Percentiles rank a stretch among this genome's conserved stretches.
Evolutionary conservation across 2,113 vertebrate species (phyloP).

Genomic region (Pipra filicauda): DNA sequence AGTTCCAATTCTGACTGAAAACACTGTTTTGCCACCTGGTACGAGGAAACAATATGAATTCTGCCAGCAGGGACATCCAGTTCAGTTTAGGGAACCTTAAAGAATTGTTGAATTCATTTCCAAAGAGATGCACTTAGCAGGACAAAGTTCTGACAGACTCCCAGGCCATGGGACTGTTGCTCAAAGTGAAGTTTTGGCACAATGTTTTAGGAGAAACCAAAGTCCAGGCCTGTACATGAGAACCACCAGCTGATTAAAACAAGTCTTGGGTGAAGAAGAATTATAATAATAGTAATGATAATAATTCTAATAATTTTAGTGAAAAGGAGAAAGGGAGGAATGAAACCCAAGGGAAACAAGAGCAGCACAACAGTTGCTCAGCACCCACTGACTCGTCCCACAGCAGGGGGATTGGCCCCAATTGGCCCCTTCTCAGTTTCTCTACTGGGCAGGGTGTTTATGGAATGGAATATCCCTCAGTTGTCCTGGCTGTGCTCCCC

Average conservation of each 20-base stretch:
- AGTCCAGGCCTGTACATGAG: background rate
- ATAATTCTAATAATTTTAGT: background rate
- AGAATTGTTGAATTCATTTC: background rate
- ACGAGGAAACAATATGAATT: background rate
- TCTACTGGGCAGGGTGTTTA: background rate
- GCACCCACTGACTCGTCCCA: background rate
- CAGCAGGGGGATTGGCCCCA: background rate
- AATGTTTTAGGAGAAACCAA: background rate
- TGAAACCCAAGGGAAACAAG: background rate
- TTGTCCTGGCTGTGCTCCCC: background rate
- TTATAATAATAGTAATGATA: background rate
- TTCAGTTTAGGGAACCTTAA: background rate
- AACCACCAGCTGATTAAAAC: background rate
- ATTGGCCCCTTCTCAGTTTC: background rate
- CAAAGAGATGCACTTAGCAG: background rate
- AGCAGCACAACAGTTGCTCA: background rate
- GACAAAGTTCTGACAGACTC: background rate
- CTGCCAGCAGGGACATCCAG: background rate
- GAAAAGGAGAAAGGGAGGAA: background rate
- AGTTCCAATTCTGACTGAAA: background rate
- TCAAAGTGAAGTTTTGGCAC: background rate
- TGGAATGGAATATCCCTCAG: background rate
- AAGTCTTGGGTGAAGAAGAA: background rate
- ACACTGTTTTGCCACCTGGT: background rate
- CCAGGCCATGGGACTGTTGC: background rate